Evolutionary conservation across 2,113 vertebrate genomes (phyloP).

Genomic region (Epinephelus fuscoguttatus): DNA sequence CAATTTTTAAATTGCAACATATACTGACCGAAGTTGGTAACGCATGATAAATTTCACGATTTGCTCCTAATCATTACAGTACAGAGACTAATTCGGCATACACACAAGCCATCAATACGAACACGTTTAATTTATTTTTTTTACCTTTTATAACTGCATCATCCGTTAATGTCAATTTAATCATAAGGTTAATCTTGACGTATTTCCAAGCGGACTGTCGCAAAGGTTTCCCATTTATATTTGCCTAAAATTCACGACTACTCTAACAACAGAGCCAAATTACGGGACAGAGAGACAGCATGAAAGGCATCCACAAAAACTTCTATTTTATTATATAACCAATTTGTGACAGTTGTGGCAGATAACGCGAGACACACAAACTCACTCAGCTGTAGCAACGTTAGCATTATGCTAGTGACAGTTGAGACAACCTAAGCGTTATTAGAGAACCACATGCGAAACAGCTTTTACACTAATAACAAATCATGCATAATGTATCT

Average conservation of each 20-base stretch:
- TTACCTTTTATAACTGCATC: not conserved
- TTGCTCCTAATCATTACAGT: fast-evolving
- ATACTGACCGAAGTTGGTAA: no score
- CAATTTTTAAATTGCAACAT: not conserved
- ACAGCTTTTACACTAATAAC: fast-evolving
- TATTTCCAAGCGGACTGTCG: not conserved
- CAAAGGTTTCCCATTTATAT: not conserved
- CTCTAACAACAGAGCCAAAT: not conserved
- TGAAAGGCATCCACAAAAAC: no score
- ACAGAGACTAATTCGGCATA: not conserved
- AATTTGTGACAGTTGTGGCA: not conserved
- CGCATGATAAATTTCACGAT: fast-evolving
- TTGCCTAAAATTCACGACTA: not conserved
- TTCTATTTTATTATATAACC: not conserved
- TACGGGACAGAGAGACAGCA: not conserved
- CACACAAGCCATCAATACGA: fast-evolving
- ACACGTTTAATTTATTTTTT: not conserved
- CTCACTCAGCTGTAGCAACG: not conserved
- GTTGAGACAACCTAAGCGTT: not conserved
- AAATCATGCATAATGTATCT: fast-evolving
- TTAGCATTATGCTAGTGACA: slow-evolving; percentile 33
- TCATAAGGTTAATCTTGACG: not conserved
- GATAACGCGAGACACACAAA: not conserved
- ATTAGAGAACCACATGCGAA: fast-evolving
- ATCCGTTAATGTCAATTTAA: not conserved